Conservation (phyloP, 2,113 vertebrate genomes). For the Okapia johnstoni region DNA sequence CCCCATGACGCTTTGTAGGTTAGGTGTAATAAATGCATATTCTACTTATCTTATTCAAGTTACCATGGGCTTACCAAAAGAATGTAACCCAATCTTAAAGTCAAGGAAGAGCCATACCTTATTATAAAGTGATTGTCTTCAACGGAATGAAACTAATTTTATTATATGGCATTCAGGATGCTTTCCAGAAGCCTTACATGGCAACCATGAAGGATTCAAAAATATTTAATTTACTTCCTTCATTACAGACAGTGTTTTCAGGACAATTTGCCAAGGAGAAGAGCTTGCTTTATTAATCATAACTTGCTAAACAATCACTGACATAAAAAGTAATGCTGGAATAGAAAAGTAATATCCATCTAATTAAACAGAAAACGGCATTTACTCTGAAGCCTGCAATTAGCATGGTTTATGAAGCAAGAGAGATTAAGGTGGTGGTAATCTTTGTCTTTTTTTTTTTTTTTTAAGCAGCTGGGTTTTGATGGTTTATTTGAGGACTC, state of each 20-base stretch:
- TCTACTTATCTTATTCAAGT: neutral
- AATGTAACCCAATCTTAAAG: neutral
- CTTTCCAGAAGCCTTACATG: neutral
- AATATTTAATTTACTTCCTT: conserved; percentile 49
- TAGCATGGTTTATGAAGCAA: conserved; percentile 52
- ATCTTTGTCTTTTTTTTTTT: neutral
- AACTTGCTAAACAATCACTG: conserved; percentile 41
- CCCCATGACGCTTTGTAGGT: neutral
- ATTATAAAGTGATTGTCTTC: neutral
- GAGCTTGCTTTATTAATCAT: conserved; percentile 57
- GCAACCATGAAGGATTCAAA: neutral
- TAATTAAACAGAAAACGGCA: conserved; percentile 64
- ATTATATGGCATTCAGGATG: neutral
- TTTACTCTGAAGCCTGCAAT: conserved; percentile 48
- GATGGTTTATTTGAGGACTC: conserved; percentile 37
- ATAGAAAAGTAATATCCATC: conserved; percentile 45
- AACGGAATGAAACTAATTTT: neutral
- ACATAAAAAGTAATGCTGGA: conserved; percentile 55
- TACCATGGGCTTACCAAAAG: neutral
- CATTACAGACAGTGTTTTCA: conserved; percentile 30
- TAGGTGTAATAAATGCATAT: neutral
- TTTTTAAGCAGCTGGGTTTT: conserved; percentile 67
- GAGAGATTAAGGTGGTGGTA: conserved; percentile 44
- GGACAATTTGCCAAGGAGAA: neutral
- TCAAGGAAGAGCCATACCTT: neutral